Conservation (phyloP, 2,888 invertebrate species). For the Acleris literana region DNA sequence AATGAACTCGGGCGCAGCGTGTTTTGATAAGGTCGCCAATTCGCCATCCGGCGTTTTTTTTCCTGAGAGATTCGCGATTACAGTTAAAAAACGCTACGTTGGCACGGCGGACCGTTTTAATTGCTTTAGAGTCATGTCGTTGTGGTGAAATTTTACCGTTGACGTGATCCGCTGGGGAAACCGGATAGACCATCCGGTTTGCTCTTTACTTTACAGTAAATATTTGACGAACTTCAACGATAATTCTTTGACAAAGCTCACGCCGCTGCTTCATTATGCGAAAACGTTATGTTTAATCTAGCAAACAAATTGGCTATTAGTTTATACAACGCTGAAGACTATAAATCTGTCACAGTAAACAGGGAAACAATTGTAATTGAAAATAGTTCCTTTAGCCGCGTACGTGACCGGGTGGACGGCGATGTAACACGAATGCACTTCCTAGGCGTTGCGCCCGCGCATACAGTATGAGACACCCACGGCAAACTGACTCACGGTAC, state of each 20-base stretch:
- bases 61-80: constrained; percentile 62
- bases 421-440: constrained; percentile 65
- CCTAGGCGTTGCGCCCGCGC: constrained; percentile 68
- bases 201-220: constrained; percentile 29
- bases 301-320: neutral
- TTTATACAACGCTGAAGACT: neutral
- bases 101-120: constrained; percentile 76
- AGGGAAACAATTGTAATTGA: constrained; percentile 11
- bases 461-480: constrained; percentile 71
- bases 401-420: constrained; percentile 42
- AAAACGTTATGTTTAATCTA: too few relatives aligned
- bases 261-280: too few relatives aligned
- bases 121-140: constrained; percentile 75
- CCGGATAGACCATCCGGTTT: constrained; percentile 45
- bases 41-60: constrained; percentile 64
- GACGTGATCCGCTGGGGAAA: constrained; percentile 67
- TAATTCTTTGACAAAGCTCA: neutral
- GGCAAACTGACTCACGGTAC: constrained; percentile 61
- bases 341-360: neutral
- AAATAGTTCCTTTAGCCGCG: constrained; percentile 21
- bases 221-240: constrained; percentile 4
- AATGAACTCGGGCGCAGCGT: constrained; percentile 56
- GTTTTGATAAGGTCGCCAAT: constrained; percentile 77
- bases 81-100: constrained; percentile 70
- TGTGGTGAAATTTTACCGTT: constrained; percentile 74